Conservation (phyloP, 2,888 invertebrate species). For the Ormyrus nitidulus region DNA sequence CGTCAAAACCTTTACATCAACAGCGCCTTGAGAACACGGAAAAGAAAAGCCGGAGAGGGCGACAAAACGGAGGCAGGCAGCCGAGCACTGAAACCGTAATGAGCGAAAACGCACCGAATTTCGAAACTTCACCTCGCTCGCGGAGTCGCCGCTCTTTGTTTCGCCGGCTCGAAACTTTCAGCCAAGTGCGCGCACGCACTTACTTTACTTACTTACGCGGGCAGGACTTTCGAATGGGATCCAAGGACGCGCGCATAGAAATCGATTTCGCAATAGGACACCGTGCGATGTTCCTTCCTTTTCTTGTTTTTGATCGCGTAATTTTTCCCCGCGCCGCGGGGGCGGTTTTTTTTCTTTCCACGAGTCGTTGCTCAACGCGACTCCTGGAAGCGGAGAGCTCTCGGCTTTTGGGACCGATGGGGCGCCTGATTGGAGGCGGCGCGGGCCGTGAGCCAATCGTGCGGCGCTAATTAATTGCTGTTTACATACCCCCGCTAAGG, state of each 20-base stretch:
- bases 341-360: no score
- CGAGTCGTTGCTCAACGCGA: no score
- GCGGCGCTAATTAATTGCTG: no score
- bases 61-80: neutral
- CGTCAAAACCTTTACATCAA: neutral
- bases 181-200: neutral
- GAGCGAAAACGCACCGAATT: conserved; percentile 44
- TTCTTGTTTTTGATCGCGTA: no score
- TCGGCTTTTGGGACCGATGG: no score
- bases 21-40: neutral
- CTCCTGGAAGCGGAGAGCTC: no score
- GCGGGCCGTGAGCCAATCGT: no score
- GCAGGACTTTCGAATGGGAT: conserved; percentile 53
- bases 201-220: no score
- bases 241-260: conserved; percentile 54
- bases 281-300: no score
- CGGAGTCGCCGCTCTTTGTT: conserved; percentile 34
- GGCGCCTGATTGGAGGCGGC: no score
- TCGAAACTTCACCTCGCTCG: conserved; percentile 38
- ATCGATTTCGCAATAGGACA: conserved; percentile 50
- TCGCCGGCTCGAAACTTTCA: conserved; percentile 49
- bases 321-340: no score
- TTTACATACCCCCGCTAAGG: no score
- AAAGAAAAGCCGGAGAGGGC: neutral
- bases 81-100: conserved; percentile 20